Conservation (phyloP, 2,113 vertebrate species). For the Argyrosomus japonicus region DNA sequence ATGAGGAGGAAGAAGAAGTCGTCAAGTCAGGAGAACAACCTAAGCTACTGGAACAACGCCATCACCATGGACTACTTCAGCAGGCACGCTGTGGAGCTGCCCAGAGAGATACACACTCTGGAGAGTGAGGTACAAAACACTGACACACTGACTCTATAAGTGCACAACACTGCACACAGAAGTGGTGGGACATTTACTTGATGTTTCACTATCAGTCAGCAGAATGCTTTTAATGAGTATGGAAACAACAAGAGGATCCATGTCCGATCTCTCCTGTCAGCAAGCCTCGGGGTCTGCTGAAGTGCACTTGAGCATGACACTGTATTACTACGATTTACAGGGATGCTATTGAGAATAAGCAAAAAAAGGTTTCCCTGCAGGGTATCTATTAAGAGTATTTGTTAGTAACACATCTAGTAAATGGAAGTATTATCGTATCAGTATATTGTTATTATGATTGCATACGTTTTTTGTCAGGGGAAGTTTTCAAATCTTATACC, state of each 20-base stretch:
- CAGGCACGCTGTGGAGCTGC: constrained; percentile 95
- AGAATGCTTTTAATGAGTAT: constrained; percentile 53
- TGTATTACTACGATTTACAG: constrained; percentile 12
- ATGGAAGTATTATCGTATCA: background rate
- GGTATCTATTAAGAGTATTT: constrained; percentile 3
- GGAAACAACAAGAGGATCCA: constrained; percentile 53
- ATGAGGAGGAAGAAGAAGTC: constrained; percentile 97
- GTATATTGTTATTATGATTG: background rate
- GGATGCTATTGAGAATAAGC: constrained; percentile 11
- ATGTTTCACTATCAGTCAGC: constrained; percentile 51
- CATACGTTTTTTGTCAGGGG: background rate
- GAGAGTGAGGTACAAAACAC: constrained; percentile 91
- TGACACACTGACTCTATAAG: constrained; percentile 38
- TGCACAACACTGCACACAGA: constrained; percentile 4
- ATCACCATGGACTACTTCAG: constrained; percentile 99
- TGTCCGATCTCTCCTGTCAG: constrained; percentile 51
- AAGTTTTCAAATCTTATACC: background rate
- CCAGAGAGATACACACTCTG: constrained; percentile 95
- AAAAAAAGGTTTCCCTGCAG: constrained; percentile 5
- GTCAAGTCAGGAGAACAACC: constrained; percentile 94
- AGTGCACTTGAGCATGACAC: constrained; percentile 30
- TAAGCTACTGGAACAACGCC: constrained; percentile 99
- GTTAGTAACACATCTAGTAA: background rate
- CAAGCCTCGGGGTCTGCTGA: constrained; percentile 38
- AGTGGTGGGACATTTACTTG: constrained; percentile 20